Percentiles rank a stretch among this genome's conserved stretches.
These are phyloP conservation scores for Oryzias javanicus DNA, from an alignment of 2,113 vertebrate genomes.

Conservation along the genomic window DNA sequence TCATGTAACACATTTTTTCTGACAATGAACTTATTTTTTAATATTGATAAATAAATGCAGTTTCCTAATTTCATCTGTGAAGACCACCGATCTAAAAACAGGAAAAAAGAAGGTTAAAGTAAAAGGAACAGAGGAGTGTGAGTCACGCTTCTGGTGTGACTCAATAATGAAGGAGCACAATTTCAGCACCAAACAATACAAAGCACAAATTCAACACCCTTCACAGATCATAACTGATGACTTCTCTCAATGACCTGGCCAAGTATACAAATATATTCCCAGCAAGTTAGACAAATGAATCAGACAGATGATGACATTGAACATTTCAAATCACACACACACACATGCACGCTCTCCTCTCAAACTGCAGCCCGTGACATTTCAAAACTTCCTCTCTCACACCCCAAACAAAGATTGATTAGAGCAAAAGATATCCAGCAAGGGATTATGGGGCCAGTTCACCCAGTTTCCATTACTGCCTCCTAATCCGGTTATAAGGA, in stretches of 20 bases:
- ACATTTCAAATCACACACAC: constrained; percentile 12
- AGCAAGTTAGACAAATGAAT: constrained; percentile 55
- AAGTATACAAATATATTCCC: constrained; percentile 30
- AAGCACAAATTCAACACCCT: constrained; percentile 62
- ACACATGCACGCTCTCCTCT: constrained; percentile 5
- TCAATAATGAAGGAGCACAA: constrained; percentile 49
- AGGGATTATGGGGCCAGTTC: constrained; percentile 41
- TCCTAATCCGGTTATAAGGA: constrained; percentile 61
- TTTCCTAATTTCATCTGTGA: background rate
- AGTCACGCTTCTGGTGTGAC: constrained; percentile 59
- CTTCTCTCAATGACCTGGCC: constrained; percentile 35
- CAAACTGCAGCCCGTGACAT: constrained; percentile 43
- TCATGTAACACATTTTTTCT: no score
- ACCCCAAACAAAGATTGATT: constrained; percentile 64
- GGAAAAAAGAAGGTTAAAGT: constrained; percentile 1
- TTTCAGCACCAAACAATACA: constrained; percentile 55
- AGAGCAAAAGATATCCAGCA: constrained; percentile 46
- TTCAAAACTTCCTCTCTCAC: constrained; percentile 46
- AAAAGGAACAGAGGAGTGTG: constrained; percentile 38
- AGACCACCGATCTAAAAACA: background rate
- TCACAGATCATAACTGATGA: constrained; percentile 59
- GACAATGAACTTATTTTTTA: no score
- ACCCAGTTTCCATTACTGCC: constrained; percentile 46
- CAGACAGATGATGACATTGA: constrained; percentile 37
- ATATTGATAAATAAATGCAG: no score